These are phyloP conservation scores for Gambusia affinis DNA, from an alignment of 2,113 vertebrate genomes.

Conservation along the genomic window DNA sequence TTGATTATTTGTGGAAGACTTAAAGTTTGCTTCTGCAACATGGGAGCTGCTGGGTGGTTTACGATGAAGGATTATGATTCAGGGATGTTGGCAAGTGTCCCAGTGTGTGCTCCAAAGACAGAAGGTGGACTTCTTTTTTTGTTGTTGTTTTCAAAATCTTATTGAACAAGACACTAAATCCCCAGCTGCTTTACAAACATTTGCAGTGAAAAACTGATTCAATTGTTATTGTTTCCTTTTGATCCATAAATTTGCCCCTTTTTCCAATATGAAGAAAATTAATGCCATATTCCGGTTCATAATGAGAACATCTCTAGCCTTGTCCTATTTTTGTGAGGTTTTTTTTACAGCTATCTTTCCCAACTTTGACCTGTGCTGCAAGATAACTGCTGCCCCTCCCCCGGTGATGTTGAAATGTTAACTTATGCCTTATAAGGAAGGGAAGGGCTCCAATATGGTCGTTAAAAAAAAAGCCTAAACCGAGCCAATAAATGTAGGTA, in stretches of 20 bases:
- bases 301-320: background rate
- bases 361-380: constrained; percentile 9
- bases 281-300: background rate
- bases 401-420: constrained; percentile 34
- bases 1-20: constrained; percentile 47
- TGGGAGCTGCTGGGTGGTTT: constrained; percentile 21
- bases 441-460: constrained; percentile 9
- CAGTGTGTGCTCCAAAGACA: background rate
- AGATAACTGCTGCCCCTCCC: constrained; percentile 28
- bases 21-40: constrained; percentile 9
- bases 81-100: constrained; percentile 5
- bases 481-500: constrained; percentile 2
- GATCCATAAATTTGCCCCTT: background rate
- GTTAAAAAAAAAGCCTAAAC: constrained; percentile 26
- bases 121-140: background rate
- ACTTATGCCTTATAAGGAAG: constrained; percentile 31
- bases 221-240: background rate
- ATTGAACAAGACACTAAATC: constrained; percentile 10
- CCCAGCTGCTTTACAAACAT: background rate
- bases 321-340: background rate
- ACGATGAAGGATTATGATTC: constrained; percentile 35
- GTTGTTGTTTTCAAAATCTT: constrained; percentile 1
- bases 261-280: background rate
- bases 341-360: background rate
- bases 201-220: background rate